A percentile compares a stretch with the other conserved stretches of the same genome.
Evolutionary conservation across 2,888 invertebrate genomes (phyloP).

Genomic region (Matsumyia berberina): DNA sequence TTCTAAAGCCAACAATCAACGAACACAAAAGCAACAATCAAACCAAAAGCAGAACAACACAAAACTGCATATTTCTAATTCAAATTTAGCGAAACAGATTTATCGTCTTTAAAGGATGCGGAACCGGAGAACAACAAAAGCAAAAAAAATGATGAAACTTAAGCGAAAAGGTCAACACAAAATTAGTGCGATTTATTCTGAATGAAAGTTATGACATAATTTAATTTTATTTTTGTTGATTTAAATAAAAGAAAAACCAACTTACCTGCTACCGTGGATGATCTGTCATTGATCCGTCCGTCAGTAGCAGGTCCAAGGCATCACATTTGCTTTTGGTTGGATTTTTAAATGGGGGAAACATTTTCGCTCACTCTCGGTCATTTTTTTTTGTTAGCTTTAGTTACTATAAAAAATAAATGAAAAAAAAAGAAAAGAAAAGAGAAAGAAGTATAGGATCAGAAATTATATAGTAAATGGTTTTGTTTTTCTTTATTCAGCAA

Average conservation of each 20-base stretch:
- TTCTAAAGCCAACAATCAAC: slow-evolving; percentile 67
- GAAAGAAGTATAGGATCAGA: slow-evolving; percentile 55
- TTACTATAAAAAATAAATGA: slow-evolving; percentile 61
- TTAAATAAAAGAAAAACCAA: slow-evolving; percentile 66
- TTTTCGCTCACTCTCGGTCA: slow-evolving; percentile 71
- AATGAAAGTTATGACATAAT: slow-evolving; percentile 62
- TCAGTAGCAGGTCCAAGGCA: slow-evolving; percentile 78
- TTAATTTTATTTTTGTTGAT: slow-evolving; percentile 12
- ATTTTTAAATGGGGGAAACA: slow-evolving; percentile 38
- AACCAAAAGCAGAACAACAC: slow-evolving; percentile 30
- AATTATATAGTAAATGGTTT: slow-evolving; percentile 1
- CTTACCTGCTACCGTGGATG: slow-evolving; percentile 79
- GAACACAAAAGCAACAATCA: slow-evolving; percentile 61
- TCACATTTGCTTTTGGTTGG: slow-evolving; percentile 39
- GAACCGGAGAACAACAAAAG: background rate
- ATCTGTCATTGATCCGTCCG: slow-evolving; percentile 77
- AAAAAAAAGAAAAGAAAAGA: slow-evolving; percentile 60
- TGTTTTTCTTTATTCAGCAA: slow-evolving; percentile 6
- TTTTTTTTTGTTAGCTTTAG: slow-evolving; percentile 71
- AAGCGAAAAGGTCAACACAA: slow-evolving; percentile 40
- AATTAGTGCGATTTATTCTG: slow-evolving; percentile 37
- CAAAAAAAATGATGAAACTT: slow-evolving; percentile 21
- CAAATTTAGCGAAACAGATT: slow-evolving; percentile 9
- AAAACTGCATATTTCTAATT: slow-evolving; percentile 27
- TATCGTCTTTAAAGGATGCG: too few species aligned